phyloP scores from a whole-genome alignment of 1,140 invertebrate genomes.

The Wiebesia pumilae region DNA sequence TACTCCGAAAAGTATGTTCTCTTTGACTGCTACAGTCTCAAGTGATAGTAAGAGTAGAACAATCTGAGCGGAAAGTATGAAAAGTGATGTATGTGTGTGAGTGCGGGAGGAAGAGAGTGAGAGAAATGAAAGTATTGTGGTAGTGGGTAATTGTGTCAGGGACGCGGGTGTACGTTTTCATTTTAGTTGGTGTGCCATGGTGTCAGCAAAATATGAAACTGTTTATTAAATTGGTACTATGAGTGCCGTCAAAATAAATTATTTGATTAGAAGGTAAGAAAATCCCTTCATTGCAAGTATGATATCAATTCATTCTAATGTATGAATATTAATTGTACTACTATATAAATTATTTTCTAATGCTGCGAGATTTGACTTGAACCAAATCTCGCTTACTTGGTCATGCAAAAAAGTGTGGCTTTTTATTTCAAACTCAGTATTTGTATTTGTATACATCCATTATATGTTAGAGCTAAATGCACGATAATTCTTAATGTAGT shows the following conservation, averaged over 20 bases:
- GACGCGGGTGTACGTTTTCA: conserved; percentile 42
- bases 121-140: conserved; percentile 43
- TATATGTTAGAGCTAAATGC: no score
- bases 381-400: no score
- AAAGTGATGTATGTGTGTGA: no score
- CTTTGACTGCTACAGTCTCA: background rate
- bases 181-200: conserved; percentile 17
- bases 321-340: background rate
- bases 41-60: conserved; percentile 38
- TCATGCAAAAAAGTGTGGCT: no score
- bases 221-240: background rate
- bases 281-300: background rate
- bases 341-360: no score
- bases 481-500: no score
- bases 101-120: background rate
- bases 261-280: background rate
- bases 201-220: background rate
- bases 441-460: no score
- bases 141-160: conserved; percentile 56
- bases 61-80: no score
- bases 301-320: no score
- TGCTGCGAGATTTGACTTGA: no score
- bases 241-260: background rate
- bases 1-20: conserved; percentile 22
- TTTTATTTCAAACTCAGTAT: no score